phyloP scores from a whole-genome alignment of 2,797 vertebrate genomes.

The Pelochelys cantorii region DNA sequence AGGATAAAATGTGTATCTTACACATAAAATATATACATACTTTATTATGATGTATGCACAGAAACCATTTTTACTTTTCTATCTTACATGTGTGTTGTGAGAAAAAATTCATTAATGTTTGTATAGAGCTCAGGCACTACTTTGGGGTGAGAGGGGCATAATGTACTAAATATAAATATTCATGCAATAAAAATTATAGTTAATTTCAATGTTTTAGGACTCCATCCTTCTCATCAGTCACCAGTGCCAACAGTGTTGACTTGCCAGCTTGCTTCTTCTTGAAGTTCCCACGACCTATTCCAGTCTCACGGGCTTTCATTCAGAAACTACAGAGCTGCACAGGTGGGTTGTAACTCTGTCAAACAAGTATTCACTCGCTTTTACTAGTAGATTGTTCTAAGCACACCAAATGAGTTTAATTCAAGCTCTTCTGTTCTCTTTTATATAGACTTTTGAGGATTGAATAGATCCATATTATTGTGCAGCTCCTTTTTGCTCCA shows the following conservation, averaged over 20 bases:
- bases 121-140: neutral
- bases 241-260: slow-evolving; percentile 98
- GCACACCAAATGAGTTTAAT: fast-evolving
- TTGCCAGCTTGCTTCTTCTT: slow-evolving; percentile 98
- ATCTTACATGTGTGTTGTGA: neutral
- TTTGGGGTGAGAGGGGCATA: neutral
- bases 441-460: neutral
- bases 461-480: fast-evolving
- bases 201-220: slow-evolving; percentile 82
- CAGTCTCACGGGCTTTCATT: slow-evolving; percentile 94
- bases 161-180: neutral
- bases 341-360: slow-evolving; percentile 78
- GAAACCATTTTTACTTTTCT: neutral
- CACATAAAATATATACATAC: fast-evolving
- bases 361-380: neutral
- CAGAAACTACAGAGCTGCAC: slow-evolving; percentile 92
- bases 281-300: slow-evolving; percentile 93
- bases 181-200: neutral
- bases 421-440: neutral
- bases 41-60: neutral
- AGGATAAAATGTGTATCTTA: fast-evolving
- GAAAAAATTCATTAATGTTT: neutral
- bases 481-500: neutral
- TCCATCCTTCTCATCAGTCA: slow-evolving; percentile 94
- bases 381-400: neutral